These are phyloP conservation scores for Brachionus rubens DNA, from an alignment of 1,140 invertebrate species.

Conservation along the genomic window DNA sequence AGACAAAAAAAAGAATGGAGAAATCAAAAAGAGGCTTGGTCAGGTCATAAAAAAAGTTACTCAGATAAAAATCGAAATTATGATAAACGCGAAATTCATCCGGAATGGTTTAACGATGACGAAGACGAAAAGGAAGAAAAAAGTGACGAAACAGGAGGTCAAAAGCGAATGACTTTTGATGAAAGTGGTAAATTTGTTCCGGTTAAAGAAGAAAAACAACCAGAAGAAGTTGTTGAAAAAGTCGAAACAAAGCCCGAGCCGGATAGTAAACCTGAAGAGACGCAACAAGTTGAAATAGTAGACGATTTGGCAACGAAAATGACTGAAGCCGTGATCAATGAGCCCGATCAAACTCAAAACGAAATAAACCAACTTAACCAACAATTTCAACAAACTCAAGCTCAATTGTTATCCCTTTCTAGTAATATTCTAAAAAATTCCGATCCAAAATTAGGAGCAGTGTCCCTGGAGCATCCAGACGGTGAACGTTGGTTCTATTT, in stretches of 20 bases:
- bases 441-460: constrained; percentile 9
- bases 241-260: neutral
- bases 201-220: constrained; percentile 2
- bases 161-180: constrained; percentile 39
- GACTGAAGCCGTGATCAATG: neutral
- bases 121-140: constrained; percentile 4
- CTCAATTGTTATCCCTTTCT: neutral
- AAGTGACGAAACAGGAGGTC: neutral
- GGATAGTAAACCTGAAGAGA: neutral
- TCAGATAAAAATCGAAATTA: neutral
- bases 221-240: neutral
- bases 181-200: constrained; percentile 32
- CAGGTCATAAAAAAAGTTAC: neutral
- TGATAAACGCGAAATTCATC: neutral
- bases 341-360: neutral
- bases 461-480: neutral
- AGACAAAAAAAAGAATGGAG: constrained; percentile 8
- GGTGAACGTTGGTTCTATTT: constrained; percentile 36
- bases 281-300: neutral
- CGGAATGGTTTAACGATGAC: constrained; percentile 40
- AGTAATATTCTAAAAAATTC: neutral
- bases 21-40: neutral
- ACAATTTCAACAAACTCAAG: neutral
- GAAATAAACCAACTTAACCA: neutral
- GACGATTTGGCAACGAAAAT: neutral